Evolutionary conservation across 2,888 invertebrate genomes (phyloP).

Genomic region (Erebia palarica): DNA sequence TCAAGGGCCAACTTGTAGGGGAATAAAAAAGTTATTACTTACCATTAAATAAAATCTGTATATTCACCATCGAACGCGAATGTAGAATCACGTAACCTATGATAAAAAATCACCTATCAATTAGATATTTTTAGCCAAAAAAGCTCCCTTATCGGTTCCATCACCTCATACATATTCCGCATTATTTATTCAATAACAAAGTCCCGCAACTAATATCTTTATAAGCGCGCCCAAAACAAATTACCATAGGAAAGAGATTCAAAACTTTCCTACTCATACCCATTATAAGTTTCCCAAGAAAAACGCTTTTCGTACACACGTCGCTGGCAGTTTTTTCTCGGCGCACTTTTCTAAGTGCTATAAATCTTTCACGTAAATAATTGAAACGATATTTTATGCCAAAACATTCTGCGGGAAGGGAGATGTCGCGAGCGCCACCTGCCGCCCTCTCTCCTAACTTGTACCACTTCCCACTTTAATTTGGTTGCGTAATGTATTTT

Average conservation of each 20-base stretch:
- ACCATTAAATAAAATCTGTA: not conserved
- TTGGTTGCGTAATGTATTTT: constrained; percentile 83
- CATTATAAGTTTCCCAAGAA: constrained; percentile 82
- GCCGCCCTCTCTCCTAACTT: constrained; percentile 75
- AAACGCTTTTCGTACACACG: constrained; percentile 82
- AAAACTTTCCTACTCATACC: constrained; percentile 78
- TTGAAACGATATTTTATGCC: constrained; percentile 84
- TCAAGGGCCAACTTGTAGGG: too few relatives aligned
- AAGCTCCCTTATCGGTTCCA: not conserved
- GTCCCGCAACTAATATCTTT: constrained; percentile 63
- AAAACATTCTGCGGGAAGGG: constrained; percentile 80
- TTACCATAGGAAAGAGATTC: constrained; percentile 82
- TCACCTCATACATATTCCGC: constrained; percentile 27
- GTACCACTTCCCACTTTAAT: constrained; percentile 82
- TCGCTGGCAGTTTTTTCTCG: constrained; percentile 78
- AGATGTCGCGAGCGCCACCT: constrained; percentile 73
- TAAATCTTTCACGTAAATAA: constrained; percentile 83
- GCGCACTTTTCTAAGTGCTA: constrained; percentile 82
- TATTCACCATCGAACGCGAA: not conserved
- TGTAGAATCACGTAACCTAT: not conserved
- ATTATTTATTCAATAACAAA: constrained; percentile 50
- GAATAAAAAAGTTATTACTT: too few relatives aligned
- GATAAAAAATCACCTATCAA: not conserved
- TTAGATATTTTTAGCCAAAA: not conserved
- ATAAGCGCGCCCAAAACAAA: constrained; percentile 79